Conservation (phyloP, 2,113 vertebrate species). For the Lophius piscatorius region DNA sequence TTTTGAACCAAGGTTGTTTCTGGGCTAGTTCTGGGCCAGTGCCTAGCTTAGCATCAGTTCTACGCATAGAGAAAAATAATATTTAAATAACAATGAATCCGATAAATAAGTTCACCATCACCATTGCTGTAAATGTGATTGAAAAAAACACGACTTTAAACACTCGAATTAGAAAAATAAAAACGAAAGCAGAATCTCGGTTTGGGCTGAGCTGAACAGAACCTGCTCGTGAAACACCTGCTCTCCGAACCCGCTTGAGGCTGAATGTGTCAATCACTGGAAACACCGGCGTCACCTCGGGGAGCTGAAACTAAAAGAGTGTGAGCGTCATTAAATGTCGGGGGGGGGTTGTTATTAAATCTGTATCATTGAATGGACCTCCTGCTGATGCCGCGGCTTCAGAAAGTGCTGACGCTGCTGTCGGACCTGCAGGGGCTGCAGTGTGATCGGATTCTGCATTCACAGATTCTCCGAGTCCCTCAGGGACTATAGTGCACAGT, state of each 20-base stretch:
- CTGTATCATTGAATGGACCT: slow-evolving; percentile 52
- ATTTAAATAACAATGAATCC: too few species aligned
- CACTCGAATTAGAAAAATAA: too few species aligned
- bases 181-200: too few species aligned
- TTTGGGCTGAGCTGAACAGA: too few species aligned
- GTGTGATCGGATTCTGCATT: slow-evolving; percentile 62
- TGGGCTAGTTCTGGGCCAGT: too few species aligned
- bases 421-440: slow-evolving; percentile 54
- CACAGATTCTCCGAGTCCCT: slow-evolving; percentile 65
- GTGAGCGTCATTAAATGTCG: slow-evolving; percentile 68
- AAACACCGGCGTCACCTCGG: slow-evolving; percentile 41
- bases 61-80: too few species aligned
- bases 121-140: too few species aligned
- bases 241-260: slow-evolving; percentile 32
- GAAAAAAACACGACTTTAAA: too few species aligned
- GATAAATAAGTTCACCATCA: too few species aligned
- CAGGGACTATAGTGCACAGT: slow-evolving; percentile 62
- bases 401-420: slow-evolving; percentile 71
- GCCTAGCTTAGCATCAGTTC: too few species aligned
- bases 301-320: slow-evolving; percentile 58
- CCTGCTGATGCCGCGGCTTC: slow-evolving; percentile 50
- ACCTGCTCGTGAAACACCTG: slow-evolving; percentile 19
- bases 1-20: too few species aligned
- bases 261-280: slow-evolving; percentile 58
- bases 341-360: slow-evolving; percentile 57